Base-by-base conservation (phyloP, 2,797 vertebrate species). In the Alcedo atthis region DNA sequence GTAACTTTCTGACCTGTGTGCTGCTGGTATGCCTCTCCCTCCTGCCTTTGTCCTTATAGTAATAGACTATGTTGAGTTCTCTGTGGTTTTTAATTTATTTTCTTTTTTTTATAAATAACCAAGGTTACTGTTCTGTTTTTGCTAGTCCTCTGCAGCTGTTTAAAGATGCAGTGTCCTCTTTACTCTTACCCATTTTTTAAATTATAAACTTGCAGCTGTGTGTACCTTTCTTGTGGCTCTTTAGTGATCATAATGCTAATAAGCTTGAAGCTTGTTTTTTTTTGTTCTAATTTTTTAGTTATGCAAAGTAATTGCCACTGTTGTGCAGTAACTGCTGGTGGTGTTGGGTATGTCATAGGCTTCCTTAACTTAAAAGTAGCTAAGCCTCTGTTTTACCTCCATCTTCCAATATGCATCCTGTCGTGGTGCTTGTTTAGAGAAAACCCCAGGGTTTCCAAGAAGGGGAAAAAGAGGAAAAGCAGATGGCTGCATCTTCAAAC, bases 401-500 rank as follows among this genome's bases (percentile, higher is more conserved):
- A 3, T 82, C 70, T 70, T 45, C 14, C 37, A 25, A 28, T 66
- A 7, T 46, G 5, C 5, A 32, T 3, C 2, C 9, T 71, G 21
- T 76, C 10, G 10, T 71, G 37, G 28, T 6, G 6, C 7, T 59
- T 71, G 8, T 48, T 22, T 73, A 66, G 40, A 78, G 18, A 13
- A 86, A 54, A 49, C 53, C 8, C 8, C 15, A 73, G 19, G 7
- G 22, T 81, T 66, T 69, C 30, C 8, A 68, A 66, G 64, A 75
- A 40, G 9, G 6, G 5, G 26, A 30, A 18, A 69, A 46, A 28
- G 33, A 55, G 18, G 43, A 82, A 55, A 66, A 54, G 32, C n/a
- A 80, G 15, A 24, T 61, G 49, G 20, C 85, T 97, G 95, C 94
- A 95, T 97, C 97, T 96, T 97, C 96, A 97, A 97, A 93, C 89